A percentile compares a stretch with the other conserved stretches of the same genome.
phyloP scores from a whole-genome alignment of 2,888 invertebrate species.

The Fissipunctia ypsillon region DNA sequence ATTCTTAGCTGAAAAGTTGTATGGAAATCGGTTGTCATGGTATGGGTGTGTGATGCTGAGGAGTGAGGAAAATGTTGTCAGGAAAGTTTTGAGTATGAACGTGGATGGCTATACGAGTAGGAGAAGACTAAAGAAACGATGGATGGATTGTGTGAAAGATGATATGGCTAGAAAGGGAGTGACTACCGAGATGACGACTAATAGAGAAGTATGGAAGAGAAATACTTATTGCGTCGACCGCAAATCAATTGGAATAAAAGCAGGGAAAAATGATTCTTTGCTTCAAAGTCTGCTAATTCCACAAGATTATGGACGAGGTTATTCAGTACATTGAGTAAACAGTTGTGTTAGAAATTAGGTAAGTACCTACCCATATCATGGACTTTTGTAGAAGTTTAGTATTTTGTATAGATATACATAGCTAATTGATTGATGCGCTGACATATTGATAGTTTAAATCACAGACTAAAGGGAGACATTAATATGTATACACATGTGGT shows the following conservation, averaged over 20 bases:
- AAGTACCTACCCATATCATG: conserved; percentile 30
- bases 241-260: no score
- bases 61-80: neutral
- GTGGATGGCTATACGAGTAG: neutral
- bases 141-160: neutral
- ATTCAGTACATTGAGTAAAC: conserved; percentile 20
- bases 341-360: conserved; percentile 18
- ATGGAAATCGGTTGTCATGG: neutral
- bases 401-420: neutral
- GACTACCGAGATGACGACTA: neutral
- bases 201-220: neutral
- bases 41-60: neutral
- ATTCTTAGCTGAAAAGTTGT: neutral
- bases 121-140: neutral
- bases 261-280: neutral
- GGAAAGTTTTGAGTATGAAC: neutral
- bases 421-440: neutral
- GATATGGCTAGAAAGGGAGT: neutral
- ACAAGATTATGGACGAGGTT: neutral
- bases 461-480: no score
- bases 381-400: conserved; percentile 39
- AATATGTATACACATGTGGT: no score
- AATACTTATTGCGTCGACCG: no score
- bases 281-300: neutral
- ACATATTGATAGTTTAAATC: neutral